A percentile compares a stretch with the other conserved stretches of the same genome.
Evolutionary conservation across 2,888 invertebrate genomes (phyloP).

Genomic region (Ophion obscuratus): DNA sequence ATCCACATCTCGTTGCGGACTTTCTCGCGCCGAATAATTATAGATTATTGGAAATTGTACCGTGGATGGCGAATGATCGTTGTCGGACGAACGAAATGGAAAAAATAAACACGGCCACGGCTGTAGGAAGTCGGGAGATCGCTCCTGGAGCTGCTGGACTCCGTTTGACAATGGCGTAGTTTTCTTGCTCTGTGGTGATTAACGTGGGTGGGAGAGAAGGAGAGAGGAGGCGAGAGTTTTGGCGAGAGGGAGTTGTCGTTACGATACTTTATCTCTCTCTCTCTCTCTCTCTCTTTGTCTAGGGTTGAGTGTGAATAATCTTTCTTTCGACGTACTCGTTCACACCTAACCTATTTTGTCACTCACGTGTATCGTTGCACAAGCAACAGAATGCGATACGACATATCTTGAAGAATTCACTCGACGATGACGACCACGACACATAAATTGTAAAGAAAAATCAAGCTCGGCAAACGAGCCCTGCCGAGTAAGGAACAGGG

Average conservation of each 20-base stretch:
- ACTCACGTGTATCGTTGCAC: background rate
- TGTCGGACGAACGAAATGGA: conserved; percentile 16
- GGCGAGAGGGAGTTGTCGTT: conserved; percentile 23
- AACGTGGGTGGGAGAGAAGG: background rate
- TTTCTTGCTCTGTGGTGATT: conserved; percentile 25
- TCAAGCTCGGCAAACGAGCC: too few species aligned
- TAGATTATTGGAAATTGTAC: too few species aligned
- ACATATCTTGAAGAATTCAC: conserved; percentile 66
- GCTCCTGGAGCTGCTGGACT: conserved; percentile 15
- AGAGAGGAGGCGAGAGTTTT: conserved; percentile 11
- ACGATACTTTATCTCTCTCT: background rate
- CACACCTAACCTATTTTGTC: conserved; percentile 13
- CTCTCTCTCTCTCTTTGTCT: background rate
- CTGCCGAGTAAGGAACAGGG: too few species aligned
- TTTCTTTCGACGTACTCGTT: conserved; percentile 18
- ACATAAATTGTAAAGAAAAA: too few species aligned
- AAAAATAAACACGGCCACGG: background rate
- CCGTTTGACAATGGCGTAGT: conserved; percentile 14
- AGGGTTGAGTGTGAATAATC: conserved; percentile 30
- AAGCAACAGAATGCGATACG: conserved; percentile 59
- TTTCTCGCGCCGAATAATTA: too few species aligned
- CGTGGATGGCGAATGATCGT: background rate
- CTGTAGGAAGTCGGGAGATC: background rate
- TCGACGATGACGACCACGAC: conserved; percentile 24
- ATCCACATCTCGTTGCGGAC: background rate